Evolutionary conservation across 2,113 vertebrate species (phyloP).

Genomic region (Octodon degus): DNA sequence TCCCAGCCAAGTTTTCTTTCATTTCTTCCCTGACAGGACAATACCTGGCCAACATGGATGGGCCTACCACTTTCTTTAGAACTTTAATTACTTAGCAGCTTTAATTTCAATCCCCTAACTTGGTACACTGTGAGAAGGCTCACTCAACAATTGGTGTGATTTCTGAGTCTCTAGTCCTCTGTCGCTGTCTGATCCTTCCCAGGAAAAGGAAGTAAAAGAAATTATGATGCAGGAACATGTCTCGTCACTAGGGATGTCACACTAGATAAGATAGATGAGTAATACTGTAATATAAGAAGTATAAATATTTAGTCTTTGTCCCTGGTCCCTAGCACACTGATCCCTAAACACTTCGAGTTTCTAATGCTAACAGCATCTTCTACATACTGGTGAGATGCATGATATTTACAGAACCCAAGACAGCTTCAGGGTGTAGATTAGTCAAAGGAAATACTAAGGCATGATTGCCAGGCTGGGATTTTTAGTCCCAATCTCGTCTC

Average conservation of each 20-base stretch:
- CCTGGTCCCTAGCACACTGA: background rate
- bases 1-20: slow-evolving; percentile 57
- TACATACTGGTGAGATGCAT: background rate
- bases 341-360: background rate
- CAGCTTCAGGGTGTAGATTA: background rate
- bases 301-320: background rate
- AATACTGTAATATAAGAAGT: background rate
- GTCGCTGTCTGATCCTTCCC: background rate
- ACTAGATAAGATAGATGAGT: background rate
- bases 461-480: background rate
- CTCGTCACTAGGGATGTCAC: background rate
- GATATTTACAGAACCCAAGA: background rate
- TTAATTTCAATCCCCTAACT: slow-evolving; percentile 40
- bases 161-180: background rate
- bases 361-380: background rate
- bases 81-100: slow-evolving; percentile 32
- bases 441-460: background rate
- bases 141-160: slow-evolving; percentile 5
- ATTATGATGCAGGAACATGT: background rate
- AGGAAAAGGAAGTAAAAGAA: slow-evolving; percentile 45
- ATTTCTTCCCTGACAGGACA: slow-evolving; percentile 48
- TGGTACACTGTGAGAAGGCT: background rate
- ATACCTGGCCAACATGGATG: background rate
- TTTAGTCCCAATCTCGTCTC: background rate
- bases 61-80: background rate